Conservation (phyloP, 2,797 vertebrate genomes). For the Tadarida brasiliensis region DNA sequence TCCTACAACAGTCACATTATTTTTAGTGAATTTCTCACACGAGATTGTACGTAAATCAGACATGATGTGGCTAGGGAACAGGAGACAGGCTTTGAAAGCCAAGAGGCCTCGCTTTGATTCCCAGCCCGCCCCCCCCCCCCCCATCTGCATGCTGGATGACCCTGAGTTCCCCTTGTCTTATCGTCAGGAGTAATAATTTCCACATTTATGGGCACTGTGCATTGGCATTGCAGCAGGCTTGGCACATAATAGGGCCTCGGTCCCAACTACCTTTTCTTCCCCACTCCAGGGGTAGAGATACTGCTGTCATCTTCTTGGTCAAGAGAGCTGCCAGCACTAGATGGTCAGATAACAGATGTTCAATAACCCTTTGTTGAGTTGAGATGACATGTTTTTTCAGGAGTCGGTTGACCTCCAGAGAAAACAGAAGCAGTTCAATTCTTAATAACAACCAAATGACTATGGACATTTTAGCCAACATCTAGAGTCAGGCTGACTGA, state of each 20-base stretch:
- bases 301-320: neutral
- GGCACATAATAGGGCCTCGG: neutral
- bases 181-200: neutral
- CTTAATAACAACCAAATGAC: neutral
- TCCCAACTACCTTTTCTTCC: neutral
- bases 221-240: neutral
- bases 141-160: neutral
- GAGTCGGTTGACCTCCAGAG: neutral
- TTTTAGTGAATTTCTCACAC: slow-evolving; percentile 34
- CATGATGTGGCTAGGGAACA: neutral
- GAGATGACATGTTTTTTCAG: neutral
- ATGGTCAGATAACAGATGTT: neutral
- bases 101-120: neutral
- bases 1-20: neutral
- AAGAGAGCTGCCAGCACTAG: neutral
- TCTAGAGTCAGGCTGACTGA: neutral
- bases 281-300: neutral
- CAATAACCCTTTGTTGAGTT: neutral
- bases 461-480: neutral
- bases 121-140: no score
- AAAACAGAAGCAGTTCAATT: neutral
- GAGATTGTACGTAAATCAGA: neutral
- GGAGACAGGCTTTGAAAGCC: neutral
- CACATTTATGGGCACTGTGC: no score
- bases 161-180: neutral